Conservation (phyloP, 2,888 invertebrate genomes). For the Acleris laterana region DNA sequence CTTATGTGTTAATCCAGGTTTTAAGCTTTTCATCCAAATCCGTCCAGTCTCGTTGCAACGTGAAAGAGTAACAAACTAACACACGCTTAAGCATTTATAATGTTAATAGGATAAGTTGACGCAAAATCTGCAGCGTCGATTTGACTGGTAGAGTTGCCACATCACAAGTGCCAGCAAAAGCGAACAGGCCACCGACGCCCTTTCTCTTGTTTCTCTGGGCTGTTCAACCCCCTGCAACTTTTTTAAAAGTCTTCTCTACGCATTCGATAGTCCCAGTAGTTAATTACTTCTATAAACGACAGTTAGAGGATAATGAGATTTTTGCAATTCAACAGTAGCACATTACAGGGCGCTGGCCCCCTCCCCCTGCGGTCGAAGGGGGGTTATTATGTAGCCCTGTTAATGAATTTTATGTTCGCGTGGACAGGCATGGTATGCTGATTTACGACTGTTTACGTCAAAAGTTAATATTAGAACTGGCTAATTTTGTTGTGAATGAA, state of each 20-base stretch:
- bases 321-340: constrained; percentile 83
- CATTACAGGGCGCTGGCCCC: constrained; percentile 77
- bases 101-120: too few relatives aligned
- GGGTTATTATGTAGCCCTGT: constrained; percentile 70
- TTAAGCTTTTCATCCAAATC: too few relatives aligned
- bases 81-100: too few relatives aligned
- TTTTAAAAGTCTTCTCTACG: constrained; percentile 46
- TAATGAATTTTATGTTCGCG: constrained; percentile 70
- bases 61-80: too few relatives aligned
- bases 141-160: too few relatives aligned
- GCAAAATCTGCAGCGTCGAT: too few relatives aligned
- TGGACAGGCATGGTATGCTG: constrained; percentile 46
- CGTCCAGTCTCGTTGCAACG: too few relatives aligned
- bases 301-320: constrained; percentile 84
- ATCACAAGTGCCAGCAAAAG: too few relatives aligned
- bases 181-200: too few relatives aligned
- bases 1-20: too few relatives aligned
- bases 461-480: too few relatives aligned
- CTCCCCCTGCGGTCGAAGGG: constrained; percentile 45
- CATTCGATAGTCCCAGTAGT: constrained; percentile 58
- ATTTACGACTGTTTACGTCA: constrained; percentile 2
- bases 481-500: not conserved
- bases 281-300: constrained; percentile 83
- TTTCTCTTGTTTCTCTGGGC: too few relatives aligned
- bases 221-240: not conserved